Percentiles rank a stretch among this genome's conserved stretches.
Evolutionary conservation across 1,140 invertebrate species (phyloP).

Genomic region (Adelges cooleyi): DNA sequence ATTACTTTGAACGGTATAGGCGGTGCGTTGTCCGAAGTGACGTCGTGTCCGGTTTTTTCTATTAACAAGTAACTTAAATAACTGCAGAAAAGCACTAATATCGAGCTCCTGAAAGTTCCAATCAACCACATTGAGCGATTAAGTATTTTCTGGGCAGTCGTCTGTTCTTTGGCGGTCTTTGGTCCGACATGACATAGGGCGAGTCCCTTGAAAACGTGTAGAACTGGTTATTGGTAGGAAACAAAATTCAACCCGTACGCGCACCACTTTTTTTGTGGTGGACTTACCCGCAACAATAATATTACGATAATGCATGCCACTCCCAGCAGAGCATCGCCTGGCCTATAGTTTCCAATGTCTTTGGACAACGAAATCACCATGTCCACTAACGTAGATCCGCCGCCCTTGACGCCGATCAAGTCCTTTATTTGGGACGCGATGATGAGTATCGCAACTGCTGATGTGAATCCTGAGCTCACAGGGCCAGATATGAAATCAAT

Average conservation of each 20-base stretch:
- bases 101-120: slow-evolving; percentile 42
- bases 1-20: slow-evolving; percentile 6
- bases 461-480: slow-evolving; percentile 85
- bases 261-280: no score
- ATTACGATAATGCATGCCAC: slow-evolving; percentile 56
- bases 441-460: slow-evolving; percentile 83
- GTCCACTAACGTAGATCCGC: slow-evolving; percentile 57
- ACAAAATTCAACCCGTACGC: no score
- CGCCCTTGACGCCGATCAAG: slow-evolving; percentile 63
- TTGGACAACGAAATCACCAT: slow-evolving; percentile 56
- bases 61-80: slow-evolving; percentile 44
- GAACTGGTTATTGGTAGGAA: no score
- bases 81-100: slow-evolving; percentile 43
- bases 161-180: slow-evolving; percentile 40
- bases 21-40: neutral
- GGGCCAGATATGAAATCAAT: slow-evolving; percentile 89
- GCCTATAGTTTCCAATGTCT: slow-evolving; percentile 48
- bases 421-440: slow-evolving; percentile 78
- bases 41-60: slow-evolving; percentile 38
- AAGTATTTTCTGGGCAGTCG: slow-evolving; percentile 38
- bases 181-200: slow-evolving; percentile 46
- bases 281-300: slow-evolving; percentile 53
- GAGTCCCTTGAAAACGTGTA: slow-evolving; percentile 38
- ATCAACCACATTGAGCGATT: slow-evolving; percentile 44
- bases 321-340: slow-evolving; percentile 58